Base-by-base conservation (phyloP, 2,888 invertebrate species). In the Panzeria rudis region DNA sequence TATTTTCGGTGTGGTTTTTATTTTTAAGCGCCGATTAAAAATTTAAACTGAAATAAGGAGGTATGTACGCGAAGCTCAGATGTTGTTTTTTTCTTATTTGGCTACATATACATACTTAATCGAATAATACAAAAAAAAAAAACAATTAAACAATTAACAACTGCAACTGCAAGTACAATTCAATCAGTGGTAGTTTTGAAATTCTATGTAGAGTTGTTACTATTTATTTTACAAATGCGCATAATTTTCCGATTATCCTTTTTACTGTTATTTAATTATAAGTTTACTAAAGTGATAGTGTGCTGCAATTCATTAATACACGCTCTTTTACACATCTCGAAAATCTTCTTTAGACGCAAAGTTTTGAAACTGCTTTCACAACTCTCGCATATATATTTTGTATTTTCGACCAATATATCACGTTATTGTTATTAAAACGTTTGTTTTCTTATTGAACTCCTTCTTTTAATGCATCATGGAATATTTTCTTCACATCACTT, bases 371-470 rank as follows among this genome's bases (percentile, higher is more conserved):
- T 44, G 3, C 44, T 32, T 38, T 15, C 17, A 61, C 44, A 25
- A 25, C 47, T 17, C 64, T 73, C 72, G 80, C 66, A 25, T 44
- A 4, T 15, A 38, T 11, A n/a, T 23, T 47, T n/a, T 56, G 4
- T 29, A 29, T 23, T 25, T 44, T 15, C 23, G 52, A 38, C 20
- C 73, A 73, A 61, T 59, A 11, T 59, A 25, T 59, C 64, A 66
- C 80, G 47, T 80, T 80, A 80, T 80, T 62, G 69, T 78, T 80
- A 73, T 73, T 68, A 66, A 80, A 73, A 73, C 7, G 59, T 66
- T 73, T 64, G n/a, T 54, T 52, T 72, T 71, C 29, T 71, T 44
- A 64, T 54, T 59, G 44, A 25, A 50, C 59, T 69, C 59, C 25
- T 50, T 15, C 32, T 50, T 69, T 54, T 17, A 72, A 35, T 38